Base-by-base conservation (phyloP, 2,113 vertebrate species). In the Choloepus hoffmanni region DNA sequence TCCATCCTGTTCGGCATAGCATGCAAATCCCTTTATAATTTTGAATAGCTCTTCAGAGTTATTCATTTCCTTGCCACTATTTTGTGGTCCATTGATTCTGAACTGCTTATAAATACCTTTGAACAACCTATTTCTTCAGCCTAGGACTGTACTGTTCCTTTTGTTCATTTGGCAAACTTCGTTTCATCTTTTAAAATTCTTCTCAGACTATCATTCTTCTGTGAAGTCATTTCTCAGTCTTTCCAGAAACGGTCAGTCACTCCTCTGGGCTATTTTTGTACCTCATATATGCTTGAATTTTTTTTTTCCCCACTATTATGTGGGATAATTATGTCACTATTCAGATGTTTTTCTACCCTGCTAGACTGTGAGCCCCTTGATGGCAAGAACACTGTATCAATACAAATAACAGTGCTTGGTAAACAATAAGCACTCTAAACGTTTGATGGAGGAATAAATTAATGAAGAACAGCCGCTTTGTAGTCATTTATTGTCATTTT, bases 111-210 rank as follows among this genome's bases (percentile, higher is more conserved):
- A 81, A 90, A 88, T 76, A 40, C 9, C 76, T 73, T 93, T 77
- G 36, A 95, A 23, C 40, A 86, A 10, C 10, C 3, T 79, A 1
- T 79, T 63, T 92, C 45, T 33, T 93, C 60, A 50, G 8, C 48
- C 53, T 76, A 58, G 36, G 12, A 18, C 11, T 73, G 23, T 67
- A 18, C 23, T 73, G 0, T 60, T 82, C 11, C 45, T 90, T 40
- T 83, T 79, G 53, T 85, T 90, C 60, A 63, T 90, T 90, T 87
- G 81, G 33, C 62, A 90, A 67, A 55, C 30, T 53, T 65, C 89
- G 62, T 77, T 96, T 63, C 11, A 24, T 87, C 26, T 78, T 77
- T 96, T 63, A n/a, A 92, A 91, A 76, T 93, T 70, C 48, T 19
- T 50, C 85, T 90, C 24, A 87, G 53, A 36, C 10, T 45, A 48